phyloP scores from a whole-genome alignment of 2,797 vertebrate species.

The Coreius guichenoti region DNA sequence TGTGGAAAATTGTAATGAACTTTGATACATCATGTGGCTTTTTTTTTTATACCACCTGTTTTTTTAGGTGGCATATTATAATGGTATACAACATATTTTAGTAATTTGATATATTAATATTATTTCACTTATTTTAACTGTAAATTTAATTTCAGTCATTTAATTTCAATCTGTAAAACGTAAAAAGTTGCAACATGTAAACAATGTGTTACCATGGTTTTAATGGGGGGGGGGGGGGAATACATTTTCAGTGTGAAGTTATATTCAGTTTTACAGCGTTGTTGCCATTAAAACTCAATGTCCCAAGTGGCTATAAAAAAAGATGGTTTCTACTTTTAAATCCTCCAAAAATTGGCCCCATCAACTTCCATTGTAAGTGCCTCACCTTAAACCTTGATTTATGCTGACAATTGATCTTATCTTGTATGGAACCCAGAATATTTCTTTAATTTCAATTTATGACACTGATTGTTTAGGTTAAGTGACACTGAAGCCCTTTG shows the following conservation, averaged over 20 bases:
- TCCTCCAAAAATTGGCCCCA: neutral
- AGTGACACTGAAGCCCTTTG: neutral
- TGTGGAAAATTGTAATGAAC: neutral
- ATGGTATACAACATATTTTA: neutral
- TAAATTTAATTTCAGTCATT: neutral
- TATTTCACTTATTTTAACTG: neutral
- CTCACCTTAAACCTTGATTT: slow-evolving; percentile 31
- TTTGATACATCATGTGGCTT: neutral
- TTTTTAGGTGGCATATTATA: neutral
- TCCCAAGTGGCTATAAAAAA: neutral
- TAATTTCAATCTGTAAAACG: neutral
- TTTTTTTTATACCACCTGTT: neutral
- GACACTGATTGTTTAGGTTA: neutral
- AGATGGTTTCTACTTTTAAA: neutral
- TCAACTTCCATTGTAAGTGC: neutral
- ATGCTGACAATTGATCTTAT: neutral
- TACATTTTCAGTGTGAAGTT: neutral
- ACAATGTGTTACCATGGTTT: neutral
- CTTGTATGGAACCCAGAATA: neutral
- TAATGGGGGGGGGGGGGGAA: no score
- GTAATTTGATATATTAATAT: neutral
- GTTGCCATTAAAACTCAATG: no score
- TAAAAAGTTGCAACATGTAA: neutral
- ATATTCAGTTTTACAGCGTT: neutral
- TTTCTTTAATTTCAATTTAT: neutral